Percentiles rank a stretch among this genome's conserved stretches.
Conservation (phyloP, 2,888 invertebrate genomes). For the Diarsia brunnea region DNA sequence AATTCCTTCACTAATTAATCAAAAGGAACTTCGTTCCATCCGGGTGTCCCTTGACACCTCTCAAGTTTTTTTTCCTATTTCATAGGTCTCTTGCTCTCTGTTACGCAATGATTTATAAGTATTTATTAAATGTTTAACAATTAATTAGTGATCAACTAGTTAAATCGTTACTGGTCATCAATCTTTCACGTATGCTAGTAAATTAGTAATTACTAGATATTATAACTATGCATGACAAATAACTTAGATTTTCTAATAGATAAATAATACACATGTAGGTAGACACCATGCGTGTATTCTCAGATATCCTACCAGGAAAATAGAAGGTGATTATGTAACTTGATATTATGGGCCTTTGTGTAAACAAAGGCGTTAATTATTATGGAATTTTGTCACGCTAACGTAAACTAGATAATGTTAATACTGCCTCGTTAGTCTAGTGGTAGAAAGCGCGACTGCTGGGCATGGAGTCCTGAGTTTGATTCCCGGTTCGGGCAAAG, state of each 20-base stretch:
- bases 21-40: too few species aligned
- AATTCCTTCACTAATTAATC: too few species aligned
- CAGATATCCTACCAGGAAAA: constrained; percentile 40
- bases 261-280: neutral
- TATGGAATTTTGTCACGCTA: constrained; percentile 3
- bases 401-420: neutral
- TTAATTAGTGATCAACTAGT: constrained; percentile 28
- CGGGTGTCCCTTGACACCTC: too few species aligned
- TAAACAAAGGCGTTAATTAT: constrained; percentile 10
- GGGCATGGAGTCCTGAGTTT: too few species aligned
- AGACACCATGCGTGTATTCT: constrained; percentile 4
- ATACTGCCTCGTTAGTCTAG: too few species aligned
- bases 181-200: neutral
- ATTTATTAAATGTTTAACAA: neutral
- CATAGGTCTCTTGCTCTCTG: neutral
- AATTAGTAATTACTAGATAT: constrained; percentile 7
- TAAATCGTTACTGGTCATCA: constrained; percentile 17
- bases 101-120: neutral
- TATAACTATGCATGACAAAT: neutral
- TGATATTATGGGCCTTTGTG: constrained; percentile 18
- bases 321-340: constrained; percentile 12
- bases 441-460: too few species aligned
- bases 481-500: too few species aligned
- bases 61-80: neutral
- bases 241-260: constrained; percentile 2